Evolutionary conservation across 2,888 invertebrate species (phyloP), one percentile per base, ranked within the genome.

Genomic region (Allophyes oxyacanthae): DNA sequence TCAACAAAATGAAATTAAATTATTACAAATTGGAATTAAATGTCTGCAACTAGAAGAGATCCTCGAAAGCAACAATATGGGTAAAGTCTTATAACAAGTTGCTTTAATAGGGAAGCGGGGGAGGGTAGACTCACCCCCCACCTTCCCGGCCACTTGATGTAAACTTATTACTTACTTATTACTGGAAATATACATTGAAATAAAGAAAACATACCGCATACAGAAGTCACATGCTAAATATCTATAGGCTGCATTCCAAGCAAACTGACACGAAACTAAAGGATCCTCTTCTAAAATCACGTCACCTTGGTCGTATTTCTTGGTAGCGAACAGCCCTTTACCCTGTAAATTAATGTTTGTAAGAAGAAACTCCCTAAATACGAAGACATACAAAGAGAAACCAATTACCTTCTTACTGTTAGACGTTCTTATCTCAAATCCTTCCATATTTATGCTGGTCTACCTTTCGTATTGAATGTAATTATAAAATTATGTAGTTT

Each of bases 171-270:
- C n/a, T n/a, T n/a, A n/a, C n/a, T n/a, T n/a, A n/a, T n/a, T n/a
- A n/a, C n/a, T n/a, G n/a, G n/a, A n/a, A n/a, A n/a, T 20, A 20
- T 20, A 3, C 2, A 11, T 0, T 33, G 11, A 26, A 6, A 6
- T 0, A 1, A 30, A 45, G 13, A 41, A 30, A 56, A 37, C 41
- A 7, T 85, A 96, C 96, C 95, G 95, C 95, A 99, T 95, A 83
- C 99, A 99, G 88, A 97, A 96, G 84, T 98, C 97, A 88, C 99
- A 99, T 0, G 98, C 98, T 66, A 95, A 90, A 88, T 99, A 99
- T 74, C 96, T 95, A 85, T 98, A 99, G 0, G 96, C 95, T 33
- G 96, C 95, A 90, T 99, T 99, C 99, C 99, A 99, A 6, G 97
- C 95, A 89, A 98, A 99, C 88, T 99, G 99, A 78, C 97, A 97